These are phyloP conservation scores for Eira barbara DNA, from an alignment of 2,113 vertebrate genomes.

Conservation along the genomic window DNA sequence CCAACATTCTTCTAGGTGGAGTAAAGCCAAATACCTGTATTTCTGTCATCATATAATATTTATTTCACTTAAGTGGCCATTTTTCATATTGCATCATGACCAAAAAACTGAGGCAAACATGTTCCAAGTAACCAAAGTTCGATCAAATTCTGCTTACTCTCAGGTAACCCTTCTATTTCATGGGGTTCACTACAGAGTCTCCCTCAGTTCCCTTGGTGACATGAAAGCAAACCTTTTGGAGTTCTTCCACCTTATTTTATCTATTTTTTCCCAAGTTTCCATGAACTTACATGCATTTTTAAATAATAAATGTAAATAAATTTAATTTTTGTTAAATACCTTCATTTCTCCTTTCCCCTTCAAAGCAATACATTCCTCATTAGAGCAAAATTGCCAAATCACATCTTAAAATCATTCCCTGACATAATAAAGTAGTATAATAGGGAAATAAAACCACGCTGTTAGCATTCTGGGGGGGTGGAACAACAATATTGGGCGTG, in stretches of 20 bases:
- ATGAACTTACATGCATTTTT: neutral
- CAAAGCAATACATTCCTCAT: neutral
- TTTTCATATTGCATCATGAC: neutral
- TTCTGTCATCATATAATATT: neutral
- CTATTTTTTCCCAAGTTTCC: neutral
- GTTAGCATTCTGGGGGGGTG: neutral
- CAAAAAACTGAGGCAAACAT: neutral
- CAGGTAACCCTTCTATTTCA: neutral
- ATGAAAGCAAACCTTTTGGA: neutral
- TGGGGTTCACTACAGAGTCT: neutral
- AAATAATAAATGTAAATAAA: neutral
- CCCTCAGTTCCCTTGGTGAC: neutral
- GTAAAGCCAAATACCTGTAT: neutral
- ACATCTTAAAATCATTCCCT: neutral
- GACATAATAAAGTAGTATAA: neutral
- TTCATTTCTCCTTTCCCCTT: neutral
- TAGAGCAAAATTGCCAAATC: neutral
- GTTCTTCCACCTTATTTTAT: neutral
- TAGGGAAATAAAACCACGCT: accelerated
- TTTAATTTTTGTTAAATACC: neutral
- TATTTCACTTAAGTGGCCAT: neutral
- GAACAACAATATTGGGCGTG: neutral
- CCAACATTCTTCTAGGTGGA: neutral
- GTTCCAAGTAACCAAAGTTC: neutral
- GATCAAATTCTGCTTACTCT: neutral